A percentile compares a stretch with the other conserved stretches of the same genome.
These are phyloP conservation scores for Acanthosepion lycidas DNA, from an alignment of 2,888 invertebrate genomes.

Conservation along the genomic window DNA sequence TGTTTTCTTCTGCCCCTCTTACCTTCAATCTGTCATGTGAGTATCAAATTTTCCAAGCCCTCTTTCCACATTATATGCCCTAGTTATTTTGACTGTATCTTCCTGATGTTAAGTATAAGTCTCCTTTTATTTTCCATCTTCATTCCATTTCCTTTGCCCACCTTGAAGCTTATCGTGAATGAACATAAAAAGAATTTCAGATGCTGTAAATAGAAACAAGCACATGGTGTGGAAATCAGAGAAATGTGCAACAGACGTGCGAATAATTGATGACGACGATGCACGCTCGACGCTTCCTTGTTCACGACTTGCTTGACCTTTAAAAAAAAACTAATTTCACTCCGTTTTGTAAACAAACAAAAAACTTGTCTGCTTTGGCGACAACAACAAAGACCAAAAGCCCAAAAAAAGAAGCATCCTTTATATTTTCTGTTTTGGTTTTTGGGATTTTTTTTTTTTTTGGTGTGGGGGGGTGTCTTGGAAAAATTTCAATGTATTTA, in stretches of 20 bases:
- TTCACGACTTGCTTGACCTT: background rate
- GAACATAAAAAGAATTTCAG: background rate
- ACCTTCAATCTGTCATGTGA: too few relatives aligned
- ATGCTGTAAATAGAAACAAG: background rate
- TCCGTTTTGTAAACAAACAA: background rate
- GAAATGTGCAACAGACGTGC: background rate
- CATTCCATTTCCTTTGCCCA: too few relatives aligned
- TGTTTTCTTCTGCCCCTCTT: too few relatives aligned
- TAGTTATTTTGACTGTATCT: too few relatives aligned
- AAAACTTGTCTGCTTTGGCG: background rate
- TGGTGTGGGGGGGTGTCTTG: background rate
- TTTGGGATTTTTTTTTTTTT: too few relatives aligned
- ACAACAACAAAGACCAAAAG: background rate
- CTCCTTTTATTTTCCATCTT: too few relatives aligned
- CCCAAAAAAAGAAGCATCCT: background rate
- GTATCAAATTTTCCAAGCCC: too few relatives aligned
- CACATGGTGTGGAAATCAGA: background rate
- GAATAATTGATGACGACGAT: background rate
- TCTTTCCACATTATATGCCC: too few relatives aligned
- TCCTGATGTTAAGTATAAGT: too few relatives aligned
- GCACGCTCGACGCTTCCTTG: background rate
- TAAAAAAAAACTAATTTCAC: conserved; percentile 4
- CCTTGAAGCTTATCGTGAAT: too few relatives aligned
- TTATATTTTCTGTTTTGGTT: background rate
- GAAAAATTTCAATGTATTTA: conserved; percentile 14